A percentile compares a stretch with the other conserved stretches of the same genome.
Conservation (phyloP, 2,113 vertebrate species). For the Alosa alosa region DNA sequence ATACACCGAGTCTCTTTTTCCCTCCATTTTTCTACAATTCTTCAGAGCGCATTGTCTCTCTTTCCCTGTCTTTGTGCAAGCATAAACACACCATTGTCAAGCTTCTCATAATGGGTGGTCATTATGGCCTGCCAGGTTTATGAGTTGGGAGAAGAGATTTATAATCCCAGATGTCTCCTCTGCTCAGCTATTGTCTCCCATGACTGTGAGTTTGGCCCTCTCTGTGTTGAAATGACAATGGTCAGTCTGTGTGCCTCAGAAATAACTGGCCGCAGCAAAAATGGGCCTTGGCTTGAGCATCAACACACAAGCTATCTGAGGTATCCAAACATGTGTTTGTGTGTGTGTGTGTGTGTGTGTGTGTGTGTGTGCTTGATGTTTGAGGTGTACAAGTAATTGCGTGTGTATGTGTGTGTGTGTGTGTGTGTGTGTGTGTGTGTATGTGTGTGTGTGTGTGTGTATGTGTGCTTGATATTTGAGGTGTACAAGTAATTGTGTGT, state of each 20-base stretch:
- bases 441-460: background rate
- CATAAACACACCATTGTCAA: background rate
- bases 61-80: background rate
- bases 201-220: constrained; percentile 30
- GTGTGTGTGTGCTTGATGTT: background rate
- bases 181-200: constrained; percentile 51
- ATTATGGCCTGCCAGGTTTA: background rate
- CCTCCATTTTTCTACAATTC: background rate
- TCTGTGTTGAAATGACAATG: background rate
- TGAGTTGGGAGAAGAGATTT: background rate
- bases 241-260: background rate
- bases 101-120: background rate
- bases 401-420: background rate
- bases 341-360: constrained; percentile 29
- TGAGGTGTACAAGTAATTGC: background rate
- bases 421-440: background rate
- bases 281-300: background rate
- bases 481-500: background rate
- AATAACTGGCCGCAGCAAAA: background rate
- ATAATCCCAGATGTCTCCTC: background rate
- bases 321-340: constrained; percentile 44
- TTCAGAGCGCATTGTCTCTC: background rate
- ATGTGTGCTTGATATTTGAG: background rate
- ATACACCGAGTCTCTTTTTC: background rate
- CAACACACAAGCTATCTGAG: no score